These are phyloP conservation scores for Sesamia nonagrioides DNA, from an alignment of 1,140 invertebrate species.

Conservation along the genomic window DNA sequence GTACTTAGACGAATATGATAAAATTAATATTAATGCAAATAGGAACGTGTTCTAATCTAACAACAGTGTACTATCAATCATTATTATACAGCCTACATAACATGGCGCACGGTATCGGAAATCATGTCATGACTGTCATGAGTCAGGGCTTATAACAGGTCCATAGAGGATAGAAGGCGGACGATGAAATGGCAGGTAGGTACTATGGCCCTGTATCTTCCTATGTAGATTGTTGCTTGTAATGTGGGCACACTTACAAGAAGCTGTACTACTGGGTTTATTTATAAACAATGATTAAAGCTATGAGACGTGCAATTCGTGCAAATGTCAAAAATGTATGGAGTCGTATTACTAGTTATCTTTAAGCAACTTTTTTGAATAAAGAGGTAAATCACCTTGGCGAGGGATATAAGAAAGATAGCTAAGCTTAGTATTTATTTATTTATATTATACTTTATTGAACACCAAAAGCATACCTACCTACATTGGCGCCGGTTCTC, in stretches of 20 bases:
- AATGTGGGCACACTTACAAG: background rate
- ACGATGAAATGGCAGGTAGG: background rate
- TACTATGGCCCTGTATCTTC: background rate
- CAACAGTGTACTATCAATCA: background rate
- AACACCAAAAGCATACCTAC: too few species aligned
- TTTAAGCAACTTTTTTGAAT: too few species aligned
- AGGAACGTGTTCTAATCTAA: background rate
- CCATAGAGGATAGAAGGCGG: background rate
- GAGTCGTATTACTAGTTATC: too few species aligned
- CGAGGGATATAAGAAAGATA: too few species aligned
- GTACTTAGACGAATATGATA: background rate
- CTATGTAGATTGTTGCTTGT: background rate
- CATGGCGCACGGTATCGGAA: background rate
- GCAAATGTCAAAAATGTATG: too few species aligned
- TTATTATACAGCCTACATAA: slow-evolving; percentile 17
- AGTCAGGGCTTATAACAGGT: background rate
- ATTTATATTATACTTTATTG: too few species aligned
- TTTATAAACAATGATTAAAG: too few species aligned
- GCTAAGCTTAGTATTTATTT: too few species aligned
- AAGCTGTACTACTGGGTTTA: background rate
- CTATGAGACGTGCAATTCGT: too few species aligned
- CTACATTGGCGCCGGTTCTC: too few species aligned
- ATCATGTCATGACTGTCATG: background rate
- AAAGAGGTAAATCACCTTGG: too few species aligned
- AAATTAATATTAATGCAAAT: slow-evolving; percentile 3